Evolutionary conservation across 2,113 vertebrate species (phyloP), one percentile per base, ranked within the genome.

Genomic region (Galbula dea): DNA sequence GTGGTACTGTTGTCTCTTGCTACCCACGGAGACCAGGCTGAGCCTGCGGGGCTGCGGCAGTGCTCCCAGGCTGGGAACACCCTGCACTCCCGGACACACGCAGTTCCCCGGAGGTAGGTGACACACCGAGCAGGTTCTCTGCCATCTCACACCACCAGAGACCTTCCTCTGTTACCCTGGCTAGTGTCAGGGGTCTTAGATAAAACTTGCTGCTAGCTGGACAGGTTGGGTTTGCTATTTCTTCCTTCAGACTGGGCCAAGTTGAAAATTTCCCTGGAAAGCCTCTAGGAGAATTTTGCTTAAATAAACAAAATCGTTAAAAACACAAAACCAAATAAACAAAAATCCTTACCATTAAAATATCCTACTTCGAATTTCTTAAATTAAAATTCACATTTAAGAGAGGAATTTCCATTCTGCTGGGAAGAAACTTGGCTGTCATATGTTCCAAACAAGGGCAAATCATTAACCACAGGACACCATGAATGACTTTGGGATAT

Each of bases 171-270:
- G 30, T 5, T 3, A 0, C 30, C 19, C 6, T 7, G 6, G 39
- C 8, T 1, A 1, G 8, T 0, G 26, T 0, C 52, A 2, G 17
- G 32, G 13, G 11, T 3, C 54, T 15, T 6, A 3, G 15, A n/a
- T 12, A n/a, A 10, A 24, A 30, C 7, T 19, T 22, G n/a, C 34
- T 14, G 18, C 10, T 7, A 0, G 21, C 12, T 9, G 20, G 12
- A 0, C 15, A 2, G 19, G 2, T 18, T 27, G 37, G 22, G 18
- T 15, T 26, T 24, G 15, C 7, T 16, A 21, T 27, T 32, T 29
- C 8, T 61, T 73, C 57, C 30, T 45, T 48, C 62, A 6, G 2
- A 7, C 2, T 1, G 0, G 8, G 26, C 3, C 30, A 20, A n/a
- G 16, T 12, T 12, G n/a, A 13, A 77, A 71, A 62, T 24, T 21